Base-by-base conservation (phyloP, 2,113 vertebrate species). In the Alces alces region DNA sequence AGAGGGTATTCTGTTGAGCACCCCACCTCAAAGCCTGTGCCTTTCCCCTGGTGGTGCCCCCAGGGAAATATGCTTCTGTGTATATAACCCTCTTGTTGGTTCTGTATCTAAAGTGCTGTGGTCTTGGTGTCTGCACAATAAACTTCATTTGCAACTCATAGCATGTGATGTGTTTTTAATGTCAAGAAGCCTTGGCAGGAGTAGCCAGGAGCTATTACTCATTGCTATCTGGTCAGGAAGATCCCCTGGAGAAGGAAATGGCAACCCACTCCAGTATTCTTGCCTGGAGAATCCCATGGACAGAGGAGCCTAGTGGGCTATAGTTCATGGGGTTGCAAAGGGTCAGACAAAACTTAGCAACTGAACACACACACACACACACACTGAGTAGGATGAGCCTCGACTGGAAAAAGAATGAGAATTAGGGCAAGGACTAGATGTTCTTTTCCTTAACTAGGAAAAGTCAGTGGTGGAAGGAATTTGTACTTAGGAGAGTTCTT, bases 51-150 rank as follows among this genome's bases (percentile, higher is more conserved):
- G 60, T 50, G 39, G 39, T 88, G 80, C n/a, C 23, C 79, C 25
- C 2, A 28, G 91, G 54, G 61, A 95, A 64, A n/a, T 5, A 30
- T 76, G 79, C 83, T 96, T 83, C 93, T 93, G 23, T 97, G 96
- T 97, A 96, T 23, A 97, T 96, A 97, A 70, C 14, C 57, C 30
- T 82, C 57, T 66, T 66, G 45, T 54, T 88, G 58, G 54, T 50
- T 96, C 89, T 92, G 76, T 50, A 61, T 91, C 54, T 61, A 27
- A 96, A 84, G 66, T 87, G 43, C 70, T 96, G 73, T 86, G 92
- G 92, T 97, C 39, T 92, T 76, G 96, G 96, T 96, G 84, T 97
- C 95, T 98, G 91, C 82, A 47, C 60, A 98, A 98, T 98, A 98
- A 98, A 98, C 70, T 95, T 95, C 47, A 70, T 87, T 96, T 97